Conservation (phyloP, 2,888 invertebrate genomes). For the Leucoptera coffeella region DNA sequence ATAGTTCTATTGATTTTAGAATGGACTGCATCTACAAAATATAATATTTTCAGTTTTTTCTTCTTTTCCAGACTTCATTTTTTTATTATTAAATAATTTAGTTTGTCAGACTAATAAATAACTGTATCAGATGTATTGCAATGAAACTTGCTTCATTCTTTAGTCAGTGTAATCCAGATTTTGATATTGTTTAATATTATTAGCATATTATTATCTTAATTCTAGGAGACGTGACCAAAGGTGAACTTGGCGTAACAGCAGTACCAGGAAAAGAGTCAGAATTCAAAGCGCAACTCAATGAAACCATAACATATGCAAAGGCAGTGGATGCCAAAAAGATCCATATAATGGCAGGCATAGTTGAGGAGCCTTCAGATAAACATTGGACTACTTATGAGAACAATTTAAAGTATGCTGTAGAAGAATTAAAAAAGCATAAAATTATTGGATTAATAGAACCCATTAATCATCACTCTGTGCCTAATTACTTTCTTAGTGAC, state of each 20-base stretch:
- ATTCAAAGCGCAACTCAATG: slow-evolving; percentile 62
- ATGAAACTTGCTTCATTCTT: too few species aligned
- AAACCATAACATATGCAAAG: slow-evolving; percentile 75
- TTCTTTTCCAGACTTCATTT: too few species aligned
- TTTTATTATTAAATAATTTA: too few species aligned
- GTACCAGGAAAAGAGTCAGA: slow-evolving; percentile 68
- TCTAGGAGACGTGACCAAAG: slow-evolving; percentile 63
- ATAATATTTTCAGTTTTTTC: too few species aligned
- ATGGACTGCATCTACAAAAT: too few species aligned
- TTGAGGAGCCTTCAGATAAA: slow-evolving; percentile 33
- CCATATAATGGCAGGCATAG: slow-evolving; percentile 84
- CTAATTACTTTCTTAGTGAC: slow-evolving; percentile 79
- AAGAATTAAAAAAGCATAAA: slow-evolving; percentile 59
- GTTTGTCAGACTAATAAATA: too few species aligned
- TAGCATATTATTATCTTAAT: slow-evolving; percentile 3
- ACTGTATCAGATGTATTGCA: too few species aligned
- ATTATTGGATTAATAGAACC: slow-evolving; percentile 87
- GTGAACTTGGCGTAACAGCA: slow-evolving; percentile 78
- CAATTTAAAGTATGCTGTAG: slow-evolving; percentile 73
- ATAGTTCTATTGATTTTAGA: too few species aligned
- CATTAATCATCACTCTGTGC: slow-evolving; percentile 78
- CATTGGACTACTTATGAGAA: slow-evolving; percentile 63
- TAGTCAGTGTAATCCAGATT: too few species aligned
- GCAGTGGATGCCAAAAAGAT: slow-evolving; percentile 74
- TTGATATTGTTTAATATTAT: not conserved